These are phyloP conservation scores for Caenorhabditis inopinata DNA, from an alignment of 1,140 invertebrate genomes.

Conservation along the genomic window DNA sequence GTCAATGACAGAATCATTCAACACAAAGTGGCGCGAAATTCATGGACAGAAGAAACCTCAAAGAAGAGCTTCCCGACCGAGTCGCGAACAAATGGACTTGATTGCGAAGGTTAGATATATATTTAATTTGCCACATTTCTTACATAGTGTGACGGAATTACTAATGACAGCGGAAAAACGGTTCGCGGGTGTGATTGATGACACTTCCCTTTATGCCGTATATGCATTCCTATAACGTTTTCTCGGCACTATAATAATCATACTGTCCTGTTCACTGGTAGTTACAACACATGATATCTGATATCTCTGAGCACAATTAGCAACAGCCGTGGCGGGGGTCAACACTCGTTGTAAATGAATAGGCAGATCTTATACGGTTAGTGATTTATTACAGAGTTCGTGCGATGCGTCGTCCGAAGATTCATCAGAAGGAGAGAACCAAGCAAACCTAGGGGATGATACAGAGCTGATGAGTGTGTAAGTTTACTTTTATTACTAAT, in stretches of 20 bases:
- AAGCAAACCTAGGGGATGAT: neutral
- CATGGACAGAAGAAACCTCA: conserved; percentile 29
- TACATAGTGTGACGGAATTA: neutral
- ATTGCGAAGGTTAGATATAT: conserved; percentile 30
- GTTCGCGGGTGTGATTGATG: neutral
- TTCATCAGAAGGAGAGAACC: conserved; percentile 41
- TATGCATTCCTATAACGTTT: too few species aligned
- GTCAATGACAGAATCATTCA: conserved; percentile 36
- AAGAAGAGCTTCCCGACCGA: neutral
- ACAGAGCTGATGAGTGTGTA: conserved; percentile 40
- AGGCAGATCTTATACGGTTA: neutral
- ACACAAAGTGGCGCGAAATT: conserved; percentile 42
- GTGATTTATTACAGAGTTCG: conserved; percentile 41
- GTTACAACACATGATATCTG: neutral
- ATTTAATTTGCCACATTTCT: neutral
- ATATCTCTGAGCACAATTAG: neutral
- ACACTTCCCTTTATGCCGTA: too few species aligned
- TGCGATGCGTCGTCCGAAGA: conserved; percentile 47
- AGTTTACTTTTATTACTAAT: neutral
- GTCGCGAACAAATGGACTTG: conserved; percentile 20
- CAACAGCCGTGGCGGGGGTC: neutral
- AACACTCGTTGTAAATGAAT: conserved; percentile 20
- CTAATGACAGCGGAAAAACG: neutral
- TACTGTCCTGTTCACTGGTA: neutral
- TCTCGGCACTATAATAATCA: too few species aligned